phyloP scores from a whole-genome alignment of 2,797 vertebrate species.

The Karalla daura region DNA sequence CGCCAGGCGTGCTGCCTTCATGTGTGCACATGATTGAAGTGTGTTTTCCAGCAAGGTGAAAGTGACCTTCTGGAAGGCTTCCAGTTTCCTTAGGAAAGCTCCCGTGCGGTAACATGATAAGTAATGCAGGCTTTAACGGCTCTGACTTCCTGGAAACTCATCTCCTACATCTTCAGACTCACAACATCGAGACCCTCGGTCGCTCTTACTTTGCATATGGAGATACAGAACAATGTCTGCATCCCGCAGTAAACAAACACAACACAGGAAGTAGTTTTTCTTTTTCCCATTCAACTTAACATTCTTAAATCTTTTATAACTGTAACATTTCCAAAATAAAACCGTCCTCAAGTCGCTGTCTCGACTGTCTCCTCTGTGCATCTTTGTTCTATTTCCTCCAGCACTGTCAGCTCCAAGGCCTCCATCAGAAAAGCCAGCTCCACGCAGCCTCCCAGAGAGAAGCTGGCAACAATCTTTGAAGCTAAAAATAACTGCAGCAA shows the following conservation, averaged over 20 bases:
- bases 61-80: slow-evolving; percentile 52
- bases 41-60: slow-evolving; percentile 62
- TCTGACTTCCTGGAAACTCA: slow-evolving; percentile 46
- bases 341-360: slow-evolving; percentile 46
- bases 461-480: slow-evolving; percentile 73
- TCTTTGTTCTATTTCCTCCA: slow-evolving; percentile 63
- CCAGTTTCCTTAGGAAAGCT: slow-evolving; percentile 38
- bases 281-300: slow-evolving; percentile 36
- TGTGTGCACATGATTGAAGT: slow-evolving; percentile 18
- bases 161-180: slow-evolving; percentile 21
- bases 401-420: slow-evolving; percentile 53
- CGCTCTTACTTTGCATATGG: slow-evolving; percentile 47
- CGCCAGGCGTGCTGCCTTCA: not conserved
- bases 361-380: slow-evolving; percentile 41
- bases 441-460: slow-evolving; percentile 60
- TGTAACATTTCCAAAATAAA: slow-evolving; percentile 46
- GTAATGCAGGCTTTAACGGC: slow-evolving; percentile 23
- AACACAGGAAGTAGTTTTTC: slow-evolving; percentile 12
- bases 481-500: slow-evolving; percentile 79
- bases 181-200: slow-evolving; percentile 11
- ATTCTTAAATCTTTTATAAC: slow-evolving; percentile 37
- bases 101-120: slow-evolving; percentile 42
- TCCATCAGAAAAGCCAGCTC: slow-evolving; percentile 57
- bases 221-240: slow-evolving; percentile 21
- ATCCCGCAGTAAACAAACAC: slow-evolving; percentile 42